phyloP scores from a whole-genome alignment of 2,888 invertebrate genomes.

The Mycogona germanica region DNA sequence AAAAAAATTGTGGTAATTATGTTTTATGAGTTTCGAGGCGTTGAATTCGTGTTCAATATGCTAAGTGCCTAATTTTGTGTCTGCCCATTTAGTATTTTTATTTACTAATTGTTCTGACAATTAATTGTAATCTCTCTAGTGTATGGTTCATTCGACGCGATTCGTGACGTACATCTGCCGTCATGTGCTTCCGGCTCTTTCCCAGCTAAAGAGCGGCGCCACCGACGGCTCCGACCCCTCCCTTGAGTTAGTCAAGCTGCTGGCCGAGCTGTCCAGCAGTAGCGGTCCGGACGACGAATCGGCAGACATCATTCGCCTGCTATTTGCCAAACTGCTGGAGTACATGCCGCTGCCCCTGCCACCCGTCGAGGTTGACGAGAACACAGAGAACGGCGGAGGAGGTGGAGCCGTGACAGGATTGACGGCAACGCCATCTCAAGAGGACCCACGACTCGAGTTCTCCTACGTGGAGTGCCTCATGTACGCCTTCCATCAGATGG shows the following conservation, averaged over 20 bases:
- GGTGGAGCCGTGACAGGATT: no score
- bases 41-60: no score
- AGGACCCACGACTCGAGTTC: conserved; percentile 77
- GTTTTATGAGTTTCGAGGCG: background rate
- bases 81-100: conserved; percentile 18
- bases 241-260: conserved; percentile 66
- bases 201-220: conserved; percentile 22
- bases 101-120: no score
- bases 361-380: conserved; percentile 52
- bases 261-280: conserved; percentile 70
- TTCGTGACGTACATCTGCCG: conserved; percentile 75
- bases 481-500: conserved; percentile 59
- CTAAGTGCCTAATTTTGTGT: no score
- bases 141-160: conserved; percentile 69
- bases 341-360: conserved; percentile 83
- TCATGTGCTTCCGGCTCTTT: conserved; percentile 58
- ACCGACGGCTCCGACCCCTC: conserved; percentile 49
- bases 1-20: background rate
- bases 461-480: conserved; percentile 87
- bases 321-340: conserved; percentile 63
- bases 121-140: conserved; percentile 45
- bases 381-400: conserved; percentile 36
- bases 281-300: conserved; percentile 64
- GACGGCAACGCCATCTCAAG: conserved; percentile 29
- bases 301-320: conserved; percentile 55